Percentiles rank a stretch among this genome's conserved stretches.
These are phyloP conservation scores for Melinaea menophilus DNA, from an alignment of 2,888 invertebrate genomes.

Conservation along the genomic window DNA sequence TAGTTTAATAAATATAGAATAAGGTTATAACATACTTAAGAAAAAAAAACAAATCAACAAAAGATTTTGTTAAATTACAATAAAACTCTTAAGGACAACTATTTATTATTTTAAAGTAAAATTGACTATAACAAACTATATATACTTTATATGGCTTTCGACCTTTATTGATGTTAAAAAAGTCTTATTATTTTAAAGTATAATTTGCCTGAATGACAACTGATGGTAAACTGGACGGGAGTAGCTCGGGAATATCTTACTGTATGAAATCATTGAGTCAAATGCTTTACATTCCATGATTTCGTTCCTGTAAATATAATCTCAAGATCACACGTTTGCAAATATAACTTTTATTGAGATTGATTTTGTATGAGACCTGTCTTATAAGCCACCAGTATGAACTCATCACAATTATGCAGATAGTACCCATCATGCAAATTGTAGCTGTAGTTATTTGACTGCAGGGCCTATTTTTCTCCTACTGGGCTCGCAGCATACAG, in stretches of 20 bases:
- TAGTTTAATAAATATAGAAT: not conserved
- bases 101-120: too few relatives aligned
- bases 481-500: too few relatives aligned
- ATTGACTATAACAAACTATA: too few relatives aligned
- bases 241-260: constrained; percentile 39
- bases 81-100: not conserved
- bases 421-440: constrained; percentile 40
- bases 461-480: too few relatives aligned
- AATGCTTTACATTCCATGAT: constrained; percentile 39
- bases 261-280: constrained; percentile 36
- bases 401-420: constrained; percentile 42
- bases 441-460: constrained; percentile 12
- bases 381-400: not conserved
- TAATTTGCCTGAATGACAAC: constrained; percentile 13
- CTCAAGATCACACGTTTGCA: too few relatives aligned
- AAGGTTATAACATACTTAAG: not conserved
- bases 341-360: too few relatives aligned
- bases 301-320: constrained; percentile 37
- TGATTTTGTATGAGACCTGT: too few relatives aligned
- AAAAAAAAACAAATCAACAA: not conserved
- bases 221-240: constrained; percentile 40
- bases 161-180: too few relatives aligned
- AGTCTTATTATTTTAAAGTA: not conserved
- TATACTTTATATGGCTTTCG: too few relatives aligned
- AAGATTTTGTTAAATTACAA: not conserved